Conservation (phyloP, 2,113 vertebrate species). For the Apteryx owenii region DNA sequence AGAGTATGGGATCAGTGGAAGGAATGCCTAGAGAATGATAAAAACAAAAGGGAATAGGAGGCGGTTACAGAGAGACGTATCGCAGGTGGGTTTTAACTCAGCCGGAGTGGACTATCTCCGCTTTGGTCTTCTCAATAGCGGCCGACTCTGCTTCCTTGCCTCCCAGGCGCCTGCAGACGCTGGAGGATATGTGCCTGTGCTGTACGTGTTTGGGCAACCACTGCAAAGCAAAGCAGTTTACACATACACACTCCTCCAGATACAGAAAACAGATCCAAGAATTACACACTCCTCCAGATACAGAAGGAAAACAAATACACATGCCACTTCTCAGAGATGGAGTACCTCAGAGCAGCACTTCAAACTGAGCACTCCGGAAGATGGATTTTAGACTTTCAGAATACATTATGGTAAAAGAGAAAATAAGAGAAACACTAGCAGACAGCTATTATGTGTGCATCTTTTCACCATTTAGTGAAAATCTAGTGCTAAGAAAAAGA, state of each 20-base stretch:
- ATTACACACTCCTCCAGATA: slow-evolving; percentile 2
- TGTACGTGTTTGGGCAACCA: background rate
- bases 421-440: background rate
- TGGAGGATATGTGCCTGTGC: background rate
- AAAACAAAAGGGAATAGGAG: background rate
- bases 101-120: background rate
- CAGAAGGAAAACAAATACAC: slow-evolving; percentile 16
- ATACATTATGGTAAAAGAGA: background rate
- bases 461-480: background rate
- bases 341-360: background rate
- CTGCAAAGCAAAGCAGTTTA: background rate
- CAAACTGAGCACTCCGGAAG: background rate
- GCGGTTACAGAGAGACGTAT: background rate
- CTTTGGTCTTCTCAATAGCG: background rate
- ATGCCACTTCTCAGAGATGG: background rate
- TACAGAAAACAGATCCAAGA: background rate
- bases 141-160: background rate
- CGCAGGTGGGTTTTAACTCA: background rate
- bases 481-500: background rate
- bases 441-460: background rate
- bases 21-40: background rate
- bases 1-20: background rate
- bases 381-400: background rate
- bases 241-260: background rate
- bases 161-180: background rate